A percentile compares a stretch with the other conserved stretches of the same genome.
phyloP scores from a whole-genome alignment of 2,888 invertebrate genomes.

The Pseudococcus longispinus region DNA sequence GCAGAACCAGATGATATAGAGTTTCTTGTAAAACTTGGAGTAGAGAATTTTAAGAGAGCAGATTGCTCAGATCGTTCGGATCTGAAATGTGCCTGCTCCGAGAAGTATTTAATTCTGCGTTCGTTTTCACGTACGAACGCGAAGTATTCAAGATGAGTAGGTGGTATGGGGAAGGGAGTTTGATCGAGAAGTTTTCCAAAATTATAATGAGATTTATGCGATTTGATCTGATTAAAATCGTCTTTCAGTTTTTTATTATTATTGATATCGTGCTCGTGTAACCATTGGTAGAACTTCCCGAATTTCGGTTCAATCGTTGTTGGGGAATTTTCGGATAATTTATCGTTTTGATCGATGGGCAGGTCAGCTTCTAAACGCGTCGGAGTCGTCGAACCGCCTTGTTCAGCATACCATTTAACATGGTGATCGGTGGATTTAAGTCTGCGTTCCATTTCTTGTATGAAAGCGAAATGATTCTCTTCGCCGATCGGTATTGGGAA shows the following conservation, averaged over 20 bases:
- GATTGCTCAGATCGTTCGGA: background rate
- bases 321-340: no score
- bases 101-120: background rate
- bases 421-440: background rate
- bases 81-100: background rate
- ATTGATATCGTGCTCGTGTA: background rate
- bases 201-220: background rate
- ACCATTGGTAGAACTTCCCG: background rate
- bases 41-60: background rate
- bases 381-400: background rate
- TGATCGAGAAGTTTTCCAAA: background rate
- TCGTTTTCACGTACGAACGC: background rate
- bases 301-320: background rate
- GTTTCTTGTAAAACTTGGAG: background rate
- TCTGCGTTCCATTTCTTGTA: slow-evolving; percentile 6
- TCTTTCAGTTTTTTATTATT: background rate
- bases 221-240: background rate
- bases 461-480: background rate
- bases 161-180: background rate
- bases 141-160: background rate
- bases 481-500: background rate
- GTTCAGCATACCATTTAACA: background rate
- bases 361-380: background rate
- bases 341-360: background rate
- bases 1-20: background rate